These are phyloP conservation scores for Lasioglossum leucozonium DNA, from an alignment of 2,888 invertebrate species.

Conservation along the genomic window DNA sequence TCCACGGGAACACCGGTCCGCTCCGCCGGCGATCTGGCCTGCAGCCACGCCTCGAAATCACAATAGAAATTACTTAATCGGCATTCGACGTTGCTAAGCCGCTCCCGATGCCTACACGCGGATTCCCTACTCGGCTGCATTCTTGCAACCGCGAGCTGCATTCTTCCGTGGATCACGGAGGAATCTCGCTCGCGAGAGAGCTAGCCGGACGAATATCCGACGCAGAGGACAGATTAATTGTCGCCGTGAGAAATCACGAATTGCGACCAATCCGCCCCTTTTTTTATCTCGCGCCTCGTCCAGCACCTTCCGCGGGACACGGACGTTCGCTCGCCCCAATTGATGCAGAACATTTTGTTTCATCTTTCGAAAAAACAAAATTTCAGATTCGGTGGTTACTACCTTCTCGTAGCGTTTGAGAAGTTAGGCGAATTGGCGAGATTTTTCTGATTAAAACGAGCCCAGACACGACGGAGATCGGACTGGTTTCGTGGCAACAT, in stretches of 20 bases:
- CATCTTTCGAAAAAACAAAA: no score
- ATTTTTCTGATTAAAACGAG: no score
- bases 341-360: no score
- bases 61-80: constrained; percentile 36
- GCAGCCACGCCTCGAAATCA: background rate
- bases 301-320: background rate
- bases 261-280: constrained; percentile 28
- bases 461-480: no score
- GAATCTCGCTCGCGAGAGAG: constrained; percentile 21
- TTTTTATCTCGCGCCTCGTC: constrained; percentile 44
- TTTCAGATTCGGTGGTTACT: no score
- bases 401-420: no score
- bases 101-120: constrained; percentile 6
- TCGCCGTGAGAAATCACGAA: constrained; percentile 43
- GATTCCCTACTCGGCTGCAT: constrained; percentile 31
- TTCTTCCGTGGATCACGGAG: constrained; percentile 22
- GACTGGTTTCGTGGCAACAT: no score
- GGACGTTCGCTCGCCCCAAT: no score
- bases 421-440: no score
- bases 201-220: background rate
- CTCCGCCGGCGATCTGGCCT: background rate
- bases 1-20: background rate
- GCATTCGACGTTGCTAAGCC: background rate
- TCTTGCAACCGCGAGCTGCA: constrained; percentile 20
- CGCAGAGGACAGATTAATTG: constrained; percentile 30